Evolutionary conservation across 2,797 vertebrate species (phyloP), one percentile per base, ranked within the genome.

Genomic region (Propithecus deckenii): DNA sequence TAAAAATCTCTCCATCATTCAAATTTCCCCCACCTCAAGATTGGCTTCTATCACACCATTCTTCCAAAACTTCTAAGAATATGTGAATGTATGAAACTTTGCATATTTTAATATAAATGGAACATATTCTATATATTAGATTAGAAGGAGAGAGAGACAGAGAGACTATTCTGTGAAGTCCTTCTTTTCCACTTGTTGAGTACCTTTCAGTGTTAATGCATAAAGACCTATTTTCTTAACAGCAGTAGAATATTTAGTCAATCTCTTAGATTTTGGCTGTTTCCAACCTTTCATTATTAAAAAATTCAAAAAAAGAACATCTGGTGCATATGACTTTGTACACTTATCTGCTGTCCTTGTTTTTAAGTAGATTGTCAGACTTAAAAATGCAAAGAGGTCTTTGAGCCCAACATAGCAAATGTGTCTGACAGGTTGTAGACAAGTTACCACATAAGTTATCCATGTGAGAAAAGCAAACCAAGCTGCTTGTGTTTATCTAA

Each of bases 401-500:
- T 97, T 41, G 89, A 91, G 79, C 86, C 95, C 92, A 89, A 71
- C 78, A 95, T 71, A 96, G 97, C 97, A 94, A 97, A 97, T 91
- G 87, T 89, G 46, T 74, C 32, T 92, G 65, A 78, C 65, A 87
- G 65, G 55, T 83, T 95, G 89, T 98, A 95, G 97, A 97, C 94
- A 93, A 20, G 69, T 76, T 41, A 91, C 80, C 95, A 96, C 18
- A 11, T 20, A 79, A 38, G n/a, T 79, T 38, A 57, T 80, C 91
- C 97, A 48, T 5, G 20, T 61, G 55, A 86, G 79, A 94, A 98
- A 98, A 98, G 72, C 93, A 96, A 96, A 94, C 86, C 83, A 71
- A 95, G 91, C 80, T 81, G 74, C 95, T 69, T 55, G 94, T 95
- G 95, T 89, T 97, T 96, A 95, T 52, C 95, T 67, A 76, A 97